Percentiles rank a stretch among this genome's conserved stretches.
Evolutionary conservation across 2,113 vertebrate species (phyloP).

Genomic region (Drymodes brunneopygia): DNA sequence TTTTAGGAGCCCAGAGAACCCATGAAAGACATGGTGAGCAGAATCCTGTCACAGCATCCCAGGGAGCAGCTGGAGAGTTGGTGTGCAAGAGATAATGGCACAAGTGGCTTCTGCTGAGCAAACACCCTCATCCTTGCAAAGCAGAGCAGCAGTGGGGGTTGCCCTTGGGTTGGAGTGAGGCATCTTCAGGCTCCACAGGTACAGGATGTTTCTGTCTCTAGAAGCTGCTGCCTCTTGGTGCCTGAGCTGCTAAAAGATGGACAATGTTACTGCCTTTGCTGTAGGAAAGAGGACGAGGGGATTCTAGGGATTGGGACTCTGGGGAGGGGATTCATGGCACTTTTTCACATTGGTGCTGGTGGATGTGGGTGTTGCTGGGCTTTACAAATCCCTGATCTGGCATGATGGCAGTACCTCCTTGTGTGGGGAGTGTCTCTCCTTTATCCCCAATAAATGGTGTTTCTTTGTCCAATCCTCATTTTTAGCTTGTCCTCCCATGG

Average conservation of each 20-base stretch:
- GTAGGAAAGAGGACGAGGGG: background rate
- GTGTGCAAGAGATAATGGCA: background rate
- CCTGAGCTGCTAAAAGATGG: background rate
- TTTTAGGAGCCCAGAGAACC: background rate
- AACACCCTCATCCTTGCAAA: background rate
- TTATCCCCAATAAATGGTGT: background rate
- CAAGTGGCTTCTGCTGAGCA: background rate
- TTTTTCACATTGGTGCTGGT: background rate
- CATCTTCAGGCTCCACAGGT: background rate
- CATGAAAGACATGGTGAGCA: background rate
- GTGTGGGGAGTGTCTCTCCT: background rate
- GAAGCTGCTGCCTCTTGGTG: background rate
- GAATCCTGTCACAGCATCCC: background rate
- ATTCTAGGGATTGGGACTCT: background rate
- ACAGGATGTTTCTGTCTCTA: background rate
- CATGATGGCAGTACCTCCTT: background rate
- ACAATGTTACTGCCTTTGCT: background rate
- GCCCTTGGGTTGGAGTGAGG: background rate
- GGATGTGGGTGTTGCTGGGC: background rate
- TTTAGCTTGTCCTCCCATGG: background rate
- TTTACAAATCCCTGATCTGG: background rate
- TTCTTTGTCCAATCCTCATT: background rate
- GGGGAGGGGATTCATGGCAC: background rate
- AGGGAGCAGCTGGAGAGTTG: background rate
- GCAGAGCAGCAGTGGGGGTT: background rate